These are phyloP conservation scores for Nyctalus aviator DNA, from an alignment of 2,797 vertebrate species.

Conservation along the genomic window DNA sequence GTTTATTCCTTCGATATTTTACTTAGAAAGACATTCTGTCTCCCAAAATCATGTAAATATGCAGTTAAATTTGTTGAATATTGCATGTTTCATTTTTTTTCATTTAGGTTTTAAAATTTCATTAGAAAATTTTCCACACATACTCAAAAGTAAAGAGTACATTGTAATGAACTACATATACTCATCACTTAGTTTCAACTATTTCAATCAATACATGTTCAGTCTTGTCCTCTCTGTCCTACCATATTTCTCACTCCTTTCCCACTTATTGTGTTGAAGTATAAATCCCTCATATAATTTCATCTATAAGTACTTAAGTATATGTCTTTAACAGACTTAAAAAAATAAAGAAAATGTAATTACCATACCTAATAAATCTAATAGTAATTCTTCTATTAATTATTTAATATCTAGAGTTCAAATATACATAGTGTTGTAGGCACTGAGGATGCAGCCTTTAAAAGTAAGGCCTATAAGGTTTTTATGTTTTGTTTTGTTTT, in stretches of 20 bases:
- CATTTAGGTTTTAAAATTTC: constrained; percentile 43
- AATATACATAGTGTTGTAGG: neutral
- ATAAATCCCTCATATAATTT: constrained; percentile 31
- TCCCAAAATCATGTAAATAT: constrained; percentile 9
- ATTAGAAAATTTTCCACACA: constrained; percentile 5
- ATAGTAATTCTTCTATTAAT: constrained; percentile 19
- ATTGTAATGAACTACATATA: neutral
- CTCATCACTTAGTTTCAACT: neutral
- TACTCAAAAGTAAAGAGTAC: neutral
- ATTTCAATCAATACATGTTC: neutral
- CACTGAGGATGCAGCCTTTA: neutral
- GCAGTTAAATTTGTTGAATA: neutral
- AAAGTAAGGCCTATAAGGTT: neutral
- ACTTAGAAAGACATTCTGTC: constrained; percentile 35
- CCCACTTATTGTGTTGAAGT: constrained; percentile 34
- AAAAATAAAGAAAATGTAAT: constrained; percentile 17
- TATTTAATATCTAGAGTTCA: constrained; percentile 51
- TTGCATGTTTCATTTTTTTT: constrained; percentile 45
- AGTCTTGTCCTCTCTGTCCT: neutral
- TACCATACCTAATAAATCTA: constrained; percentile 36
- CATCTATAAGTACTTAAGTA: constrained; percentile 29
- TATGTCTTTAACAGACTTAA: neutral
- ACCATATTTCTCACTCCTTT: neutral
- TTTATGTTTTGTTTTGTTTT: neutral
- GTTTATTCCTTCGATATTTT: constrained; percentile 11